Base-by-base conservation (phyloP, 2,113 vertebrate genomes). In the Pseudorasbora parva region DNA sequence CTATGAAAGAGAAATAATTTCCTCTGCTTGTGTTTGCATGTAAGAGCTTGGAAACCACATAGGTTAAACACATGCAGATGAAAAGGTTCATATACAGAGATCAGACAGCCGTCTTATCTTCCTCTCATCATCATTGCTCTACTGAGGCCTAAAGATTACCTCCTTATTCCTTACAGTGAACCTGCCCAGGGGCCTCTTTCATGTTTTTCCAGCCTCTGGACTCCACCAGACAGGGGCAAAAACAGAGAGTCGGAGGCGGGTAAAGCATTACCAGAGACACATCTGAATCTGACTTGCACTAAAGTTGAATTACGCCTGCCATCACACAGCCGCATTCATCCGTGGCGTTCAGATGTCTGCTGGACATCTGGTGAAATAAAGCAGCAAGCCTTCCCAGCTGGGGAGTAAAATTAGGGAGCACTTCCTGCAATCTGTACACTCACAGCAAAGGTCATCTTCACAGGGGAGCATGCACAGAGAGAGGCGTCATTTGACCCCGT, bases 341-440 rank as follows among this genome's bases (percentile, higher is more conserved):
- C 83, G 66, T 88, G 85, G 78, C 82, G 37, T 86, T 79, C 81
- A 60, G 83, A 88, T 72, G 84, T 85, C 87, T 88, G 85, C 81
- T 68, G 85, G 81, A 88, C 85, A 88, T 89, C 88, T 89, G 87
- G 75, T 88, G 81, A 84, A 87, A 87, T 81, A 85, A 78, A 74
- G 77, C 80, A 81, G 71, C 79, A 66, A 66, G 73, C 33, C 54
- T 83, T 62, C 82, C 82, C 69, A 85, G 78, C 86, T 86, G 64
- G 21, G 72, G 56, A 60, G 60, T 73, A 54, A 87, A 83, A 87
- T 87, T 83, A 85, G 82, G 84, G 77, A 83, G 84, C 77, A 73
- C 81, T 88, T 89, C 87, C 85, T 85, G 85, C 82, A 83, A 83
- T 85, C 86, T 82, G 85, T 69, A 84, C 49, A 66, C 59, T 64